Evolutionary conservation across 2,888 invertebrate species (phyloP).

Genomic region (Pelosia muscerda): DNA sequence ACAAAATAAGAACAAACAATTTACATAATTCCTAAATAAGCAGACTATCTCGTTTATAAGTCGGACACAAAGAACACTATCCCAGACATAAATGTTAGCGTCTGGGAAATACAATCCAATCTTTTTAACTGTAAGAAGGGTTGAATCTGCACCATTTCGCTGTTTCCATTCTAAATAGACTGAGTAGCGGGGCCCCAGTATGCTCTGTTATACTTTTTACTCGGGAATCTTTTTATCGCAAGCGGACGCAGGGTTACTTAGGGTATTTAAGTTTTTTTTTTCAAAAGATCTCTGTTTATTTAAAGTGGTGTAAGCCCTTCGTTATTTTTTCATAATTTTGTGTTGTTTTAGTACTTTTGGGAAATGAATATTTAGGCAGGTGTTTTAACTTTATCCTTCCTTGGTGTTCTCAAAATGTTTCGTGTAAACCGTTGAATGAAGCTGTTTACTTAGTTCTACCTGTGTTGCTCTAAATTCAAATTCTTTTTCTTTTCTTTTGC

Average conservation of each 20-base stretch:
- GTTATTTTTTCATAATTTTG: slow-evolving; percentile 48
- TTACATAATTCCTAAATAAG: slow-evolving; percentile 10
- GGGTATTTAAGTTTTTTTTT: slow-evolving; percentile 53
- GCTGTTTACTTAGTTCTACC: slow-evolving; percentile 27
- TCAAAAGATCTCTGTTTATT: slow-evolving; percentile 45
- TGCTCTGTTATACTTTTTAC: slow-evolving; percentile 38
- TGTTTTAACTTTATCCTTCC: slow-evolving; percentile 27
- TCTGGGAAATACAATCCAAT: slow-evolving; percentile 65
- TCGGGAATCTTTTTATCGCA: slow-evolving; percentile 35
- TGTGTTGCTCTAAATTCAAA: slow-evolving; percentile 12
- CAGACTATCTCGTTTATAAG: slow-evolving; percentile 33
- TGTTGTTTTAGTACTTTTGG: slow-evolving; percentile 41
- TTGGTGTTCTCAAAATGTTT: slow-evolving; percentile 26
- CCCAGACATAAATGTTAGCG: slow-evolving; percentile 61
- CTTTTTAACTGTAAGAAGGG: slow-evolving; percentile 63
- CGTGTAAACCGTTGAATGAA: slow-evolving; percentile 31
- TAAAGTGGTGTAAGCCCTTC: slow-evolving; percentile 44
- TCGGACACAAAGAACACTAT: slow-evolving; percentile 60
- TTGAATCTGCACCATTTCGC: slow-evolving; percentile 59
- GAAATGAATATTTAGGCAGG: slow-evolving; percentile 45
- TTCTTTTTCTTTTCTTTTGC: slow-evolving; percentile 16
- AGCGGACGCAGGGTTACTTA: slow-evolving; percentile 50
- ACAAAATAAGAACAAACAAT: neutral
- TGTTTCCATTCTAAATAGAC: slow-evolving; percentile 63
- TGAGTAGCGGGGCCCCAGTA: slow-evolving; percentile 41